phyloP scores from a whole-genome alignment of 30 jellyfish, hydroid and myxozoan genomes.

The Cassiopea andromeda region DNA sequence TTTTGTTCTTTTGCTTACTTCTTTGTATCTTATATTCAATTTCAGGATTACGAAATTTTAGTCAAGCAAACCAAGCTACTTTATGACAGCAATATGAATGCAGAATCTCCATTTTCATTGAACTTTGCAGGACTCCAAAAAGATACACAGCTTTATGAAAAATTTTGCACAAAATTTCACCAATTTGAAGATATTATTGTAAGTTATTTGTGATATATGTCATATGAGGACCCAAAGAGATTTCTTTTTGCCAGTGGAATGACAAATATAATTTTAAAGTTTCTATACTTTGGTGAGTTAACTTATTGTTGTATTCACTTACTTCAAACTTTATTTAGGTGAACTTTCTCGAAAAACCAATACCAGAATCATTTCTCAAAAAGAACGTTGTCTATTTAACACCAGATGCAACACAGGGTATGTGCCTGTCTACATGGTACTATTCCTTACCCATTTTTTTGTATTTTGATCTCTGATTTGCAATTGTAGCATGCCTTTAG shows the following conservation, averaged over 20 bases:
- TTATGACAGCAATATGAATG: slow-evolving; percentile 35
- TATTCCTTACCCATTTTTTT: no score
- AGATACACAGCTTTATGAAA: neutral
- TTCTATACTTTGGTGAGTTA: no score
- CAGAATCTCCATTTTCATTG: slow-evolving; percentile 23
- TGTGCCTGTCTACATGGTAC: neutral
- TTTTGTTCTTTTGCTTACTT: neutral
- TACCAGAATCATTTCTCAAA: slow-evolving; percentile 2
- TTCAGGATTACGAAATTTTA: slow-evolving; percentile 28
- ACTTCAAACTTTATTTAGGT: neutral
- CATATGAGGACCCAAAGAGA: neutral
- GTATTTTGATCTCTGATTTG: no score
- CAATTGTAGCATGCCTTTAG: no score
- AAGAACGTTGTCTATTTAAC: slow-evolving; percentile 3
- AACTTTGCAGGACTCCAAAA: slow-evolving; percentile 26
- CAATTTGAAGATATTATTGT: slow-evolving; percentile 29
- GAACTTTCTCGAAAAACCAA: neutral
- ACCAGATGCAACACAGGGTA: slow-evolving; percentile 21
- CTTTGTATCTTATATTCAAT: neutral
- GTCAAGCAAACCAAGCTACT: slow-evolving; percentile 38
- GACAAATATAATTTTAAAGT: neutral
- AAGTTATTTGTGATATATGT: neutral
- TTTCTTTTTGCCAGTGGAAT: neutral
- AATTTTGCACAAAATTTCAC: neutral
- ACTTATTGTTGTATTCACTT: neutral